phyloP scores from a whole-genome alignment of 2,888 invertebrate species.

The Hydriomena furcata region DNA sequence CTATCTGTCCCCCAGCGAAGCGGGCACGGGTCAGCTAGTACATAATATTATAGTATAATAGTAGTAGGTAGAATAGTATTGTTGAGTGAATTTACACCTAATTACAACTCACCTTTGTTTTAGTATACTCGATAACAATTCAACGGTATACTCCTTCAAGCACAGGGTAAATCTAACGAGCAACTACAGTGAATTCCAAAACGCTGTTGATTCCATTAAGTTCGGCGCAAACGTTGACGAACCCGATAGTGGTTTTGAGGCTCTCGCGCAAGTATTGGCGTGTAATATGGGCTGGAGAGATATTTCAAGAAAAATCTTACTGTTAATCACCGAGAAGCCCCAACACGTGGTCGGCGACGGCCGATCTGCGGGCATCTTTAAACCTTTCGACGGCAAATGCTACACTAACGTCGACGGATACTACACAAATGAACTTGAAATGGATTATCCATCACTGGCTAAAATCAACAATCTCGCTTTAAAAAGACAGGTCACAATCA shows the following conservation, averaged over 20 bases:
- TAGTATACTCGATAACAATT: constrained; percentile 25
- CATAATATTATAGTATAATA: no score
- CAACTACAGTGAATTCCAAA: constrained; percentile 73
- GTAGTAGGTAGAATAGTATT: no score
- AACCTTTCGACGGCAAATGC: constrained; percentile 89
- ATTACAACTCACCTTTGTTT: no score
- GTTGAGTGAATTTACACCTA: no score
- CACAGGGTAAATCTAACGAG: constrained; percentile 87
- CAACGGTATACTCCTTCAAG: constrained; percentile 89
- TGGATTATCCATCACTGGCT: constrained; percentile 92
- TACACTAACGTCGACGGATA: constrained; percentile 75
- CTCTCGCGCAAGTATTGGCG: constrained; percentile 89
- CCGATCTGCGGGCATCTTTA: constrained; percentile 85
- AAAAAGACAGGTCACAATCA: constrained; percentile 52
- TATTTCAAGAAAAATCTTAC: constrained; percentile 88
- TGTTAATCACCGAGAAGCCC: constrained; percentile 90
- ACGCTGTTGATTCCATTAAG: constrained; percentile 61
- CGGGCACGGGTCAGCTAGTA: no score
- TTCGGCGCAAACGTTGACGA: constrained; percentile 84
- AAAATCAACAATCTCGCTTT: constrained; percentile 80
- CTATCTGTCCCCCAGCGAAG: no score
- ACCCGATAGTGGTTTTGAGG: constrained; percentile 94
- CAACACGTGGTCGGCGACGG: constrained; percentile 93
- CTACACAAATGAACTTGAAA: constrained; percentile 82
- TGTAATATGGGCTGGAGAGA: constrained; percentile 91